Base-by-base conservation (phyloP, 2,113 vertebrate genomes). In the Edolisoma coerulescens region DNA sequence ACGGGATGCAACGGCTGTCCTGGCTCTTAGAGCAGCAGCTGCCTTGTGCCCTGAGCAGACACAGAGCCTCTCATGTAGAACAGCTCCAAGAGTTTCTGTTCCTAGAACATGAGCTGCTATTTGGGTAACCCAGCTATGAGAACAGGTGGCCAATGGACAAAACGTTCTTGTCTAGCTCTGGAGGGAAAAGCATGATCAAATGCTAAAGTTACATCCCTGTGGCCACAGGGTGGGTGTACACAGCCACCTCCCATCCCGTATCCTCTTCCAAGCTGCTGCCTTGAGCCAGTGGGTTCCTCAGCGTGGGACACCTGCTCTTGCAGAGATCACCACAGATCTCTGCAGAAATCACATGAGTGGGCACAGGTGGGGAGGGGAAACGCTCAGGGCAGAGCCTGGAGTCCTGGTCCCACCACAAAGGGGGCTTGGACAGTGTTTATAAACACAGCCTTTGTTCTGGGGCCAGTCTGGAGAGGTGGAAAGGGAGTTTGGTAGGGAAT, bases 81-180 rank as follows among this genome's bases (percentile, higher is more conserved):
- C 22, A 64, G 42, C 78, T 93, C 70, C 83, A 53, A 50, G 67
- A 81, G 93, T 35, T 79, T 91, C 83, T 85, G 59, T 65, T 91
- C 63, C 49, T 79, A 89, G 79, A 93, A 74, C 67, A 52, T 5
- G 56, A 90, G 83, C 69, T 83, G 63, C 50, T 85, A 53, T 86
- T 77, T 77, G 78, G 65, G 78, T 90, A 70, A 89, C 50, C 59
- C 53, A 42, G 93, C 85, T 44, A 49, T 5, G 82, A 84, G 61
- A 93, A 93, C 93, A 93, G 80, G 83, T 96, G 93, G 63, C 63
- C 68, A 73, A n/a, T 20, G 89, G 68, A 86, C 54, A 73, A 80
- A 75, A 69, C 17, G 1, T 77, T 83, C 71, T 69, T 86, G 63
- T 64, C 23, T n/a, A 44, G 57, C 57, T 64, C 21, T 60, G 63